Base-by-base conservation (phyloP, 2,113 vertebrate species). In the Megaleporinus macrocephalus region DNA sequence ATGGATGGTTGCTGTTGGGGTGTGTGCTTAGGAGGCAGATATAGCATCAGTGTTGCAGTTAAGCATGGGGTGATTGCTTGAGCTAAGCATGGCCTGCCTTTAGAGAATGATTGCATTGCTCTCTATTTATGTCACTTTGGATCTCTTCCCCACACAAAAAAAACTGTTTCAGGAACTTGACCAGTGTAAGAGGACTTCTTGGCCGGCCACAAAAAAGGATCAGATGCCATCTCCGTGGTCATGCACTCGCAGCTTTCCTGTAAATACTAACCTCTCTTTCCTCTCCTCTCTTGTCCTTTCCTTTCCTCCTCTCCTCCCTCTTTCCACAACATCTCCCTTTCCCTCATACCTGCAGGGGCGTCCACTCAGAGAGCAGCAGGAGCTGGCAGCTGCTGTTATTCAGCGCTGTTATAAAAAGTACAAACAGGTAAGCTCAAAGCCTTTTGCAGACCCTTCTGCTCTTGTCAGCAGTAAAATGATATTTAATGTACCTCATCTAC, bases 351-450 rank as follows among this genome's bases (percentile, higher is more conserved):
- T 70, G 55, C 69, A 99, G 98, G 97, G 96, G 87, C 94, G 94
- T 92, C 96, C 97, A 86, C 92, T 98, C 90, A 94, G 96, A 92
- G 97, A 99, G 85, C 97, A 98, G 92, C 96, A 96, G 75, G 97
- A 97, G 89, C 96, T 98, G 88, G 97, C 97, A 36, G 96, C 96
- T 0, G 96, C 97, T 84, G 96, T 99, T 88, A 97, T 99, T 90
- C 97, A 99, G 88, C 96, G 96, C 86, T 99, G 97, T 90, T 98
- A 98, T 93, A 95, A 97, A 86, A 97, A 96, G 92, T 98, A 99
- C 88, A 99, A 97, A 89, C 97, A 98, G 98, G 98, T 99, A 94
- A 93, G 86, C 1, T 24, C 3, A 55, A 26, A 24, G 10, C 22
- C 68, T 27, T 14, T 11, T 70, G 24, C 68, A 63, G 30, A 26